Base-by-base conservation (phyloP, 2,888 invertebrate species). In the Drosophila paramelanica region DNA sequence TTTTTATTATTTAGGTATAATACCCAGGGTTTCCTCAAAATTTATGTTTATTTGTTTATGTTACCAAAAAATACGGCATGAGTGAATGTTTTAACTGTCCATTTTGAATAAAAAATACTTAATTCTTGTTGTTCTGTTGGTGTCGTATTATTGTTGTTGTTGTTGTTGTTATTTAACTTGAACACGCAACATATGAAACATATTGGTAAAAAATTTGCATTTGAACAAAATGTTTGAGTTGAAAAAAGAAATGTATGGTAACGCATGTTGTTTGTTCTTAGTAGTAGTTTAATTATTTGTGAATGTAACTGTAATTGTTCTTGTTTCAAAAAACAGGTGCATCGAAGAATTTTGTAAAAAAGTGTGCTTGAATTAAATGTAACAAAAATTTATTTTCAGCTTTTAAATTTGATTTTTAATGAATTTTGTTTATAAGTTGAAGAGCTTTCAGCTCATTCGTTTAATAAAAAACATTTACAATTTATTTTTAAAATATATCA, bases 241-340 rank as follows among this genome's bases (percentile, higher is more conserved):
- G 64, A 49, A 70, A 67, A 83, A 89, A 77, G 53, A 71, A 69
- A 85, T 77, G 57, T 78, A 73, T 68, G 65, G 62, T 77, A 77
- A 68, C 74, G 65, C 53, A 61, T 73, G 59, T 80, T 80, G 58
- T 74, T 69, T 68, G 60, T 70, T 65, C 43, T 83, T 83, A 66
- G 59, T 70, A 68, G 46, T 77, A 68, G 46, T 77, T 83, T 57
- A 59, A 64, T 72, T 88, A 59, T 61, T 60, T 66, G 71, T 79
- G 61, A 76, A 55, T 66, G 71, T 64, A 64, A 69, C 61, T 65
- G 75, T 81, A 70, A 62, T 50, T 72, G 64, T 68, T 77, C 58
- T 80, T 62, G 73, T 73, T 89, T 76, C 77, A 88, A 89, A 84
- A 85, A 89, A 85, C 77, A 65, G 68, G 89, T 86, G 86, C 89